phyloP scores from a whole-genome alignment of 2,797 vertebrate genomes.

The Coilia nasus region DNA sequence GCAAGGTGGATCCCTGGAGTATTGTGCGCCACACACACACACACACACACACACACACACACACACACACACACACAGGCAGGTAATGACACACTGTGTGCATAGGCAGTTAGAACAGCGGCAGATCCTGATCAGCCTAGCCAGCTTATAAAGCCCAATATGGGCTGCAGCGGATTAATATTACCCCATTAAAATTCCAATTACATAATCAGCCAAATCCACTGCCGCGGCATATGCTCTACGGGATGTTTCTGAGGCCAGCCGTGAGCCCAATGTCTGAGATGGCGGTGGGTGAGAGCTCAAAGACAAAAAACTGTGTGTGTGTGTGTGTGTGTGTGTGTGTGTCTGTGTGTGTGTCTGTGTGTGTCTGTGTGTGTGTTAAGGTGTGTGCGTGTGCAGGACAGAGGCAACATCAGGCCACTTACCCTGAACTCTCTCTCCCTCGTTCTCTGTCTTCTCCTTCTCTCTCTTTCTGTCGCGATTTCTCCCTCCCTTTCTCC shows the following conservation, averaged over 20 bases:
- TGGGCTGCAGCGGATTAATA: conserved; percentile 75
- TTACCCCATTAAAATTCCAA: conserved; percentile 75
- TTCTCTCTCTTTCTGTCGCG: not conserved
- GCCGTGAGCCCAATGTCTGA: conserved; percentile 46
- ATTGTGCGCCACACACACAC: conserved; percentile 28
- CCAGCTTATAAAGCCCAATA: conserved; percentile 70
- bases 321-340: conserved; percentile 35
- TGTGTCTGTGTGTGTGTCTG: conserved; percentile 24
- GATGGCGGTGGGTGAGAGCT: conserved; percentile 31
- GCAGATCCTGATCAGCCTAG: conserved; percentile 72
- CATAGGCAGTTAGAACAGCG: conserved; percentile 50
- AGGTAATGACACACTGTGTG: conserved; percentile 40
- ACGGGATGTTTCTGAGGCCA: conserved; percentile 60
- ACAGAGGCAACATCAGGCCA: conserved; percentile 55
- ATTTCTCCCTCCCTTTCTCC: not conserved
- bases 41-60: conserved; percentile 31
- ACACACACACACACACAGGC: conserved; percentile 27
- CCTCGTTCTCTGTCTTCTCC: not conserved
- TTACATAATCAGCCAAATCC: conserved; percentile 81
- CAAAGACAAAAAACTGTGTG: conserved; percentile 27
- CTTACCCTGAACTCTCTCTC: conserved; percentile 39
- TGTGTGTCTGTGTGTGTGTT: not conserved
- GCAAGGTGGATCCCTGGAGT: not conserved
- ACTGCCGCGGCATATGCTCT: conserved; percentile 67
- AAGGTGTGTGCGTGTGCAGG: not conserved